Evolutionary conservation across 2,888 invertebrate genomes (phyloP).

Genomic region (Opisthograptis luteolata): DNA sequence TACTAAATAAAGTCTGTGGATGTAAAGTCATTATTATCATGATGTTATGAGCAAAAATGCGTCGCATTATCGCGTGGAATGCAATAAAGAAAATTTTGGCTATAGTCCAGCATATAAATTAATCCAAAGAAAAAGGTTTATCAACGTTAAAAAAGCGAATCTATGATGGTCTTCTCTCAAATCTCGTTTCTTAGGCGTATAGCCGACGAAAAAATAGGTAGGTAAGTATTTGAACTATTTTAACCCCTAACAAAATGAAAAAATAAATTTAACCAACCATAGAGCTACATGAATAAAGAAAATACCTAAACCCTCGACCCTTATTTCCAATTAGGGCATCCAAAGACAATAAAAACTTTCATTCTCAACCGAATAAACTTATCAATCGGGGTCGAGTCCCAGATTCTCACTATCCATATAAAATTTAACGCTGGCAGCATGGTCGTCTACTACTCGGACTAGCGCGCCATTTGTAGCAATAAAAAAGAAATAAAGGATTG

Average conservation of each 20-base stretch:
- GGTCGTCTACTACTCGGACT: slow-evolving; percentile 33
- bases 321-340: slow-evolving; percentile 27
- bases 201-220: too few relatives aligned
- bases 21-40: background rate
- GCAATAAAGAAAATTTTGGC: background rate
- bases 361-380: slow-evolving; percentile 17
- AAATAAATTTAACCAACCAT: background rate
- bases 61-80: background rate
- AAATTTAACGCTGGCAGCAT: slow-evolving; percentile 69
- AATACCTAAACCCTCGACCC: slow-evolving; percentile 5
- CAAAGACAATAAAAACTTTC: slow-evolving; percentile 28
- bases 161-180: too few relatives aligned
- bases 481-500: slow-evolving; percentile 78
- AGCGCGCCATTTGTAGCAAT: slow-evolving; percentile 70
- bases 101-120: background rate
- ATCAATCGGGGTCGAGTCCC: slow-evolving; percentile 5
- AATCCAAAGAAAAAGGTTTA: too few relatives aligned
- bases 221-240: too few relatives aligned
- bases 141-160: too few relatives aligned
- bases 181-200: too few relatives aligned
- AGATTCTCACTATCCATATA: slow-evolving; percentile 57
- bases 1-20: too few relatives aligned
- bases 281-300: background rate
- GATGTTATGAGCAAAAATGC: background rate
- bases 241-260: too few relatives aligned